These are phyloP conservation scores for Porites rus DNA, from an alignment of 92 coral and sea anemone species.

Conservation along the genomic window DNA sequence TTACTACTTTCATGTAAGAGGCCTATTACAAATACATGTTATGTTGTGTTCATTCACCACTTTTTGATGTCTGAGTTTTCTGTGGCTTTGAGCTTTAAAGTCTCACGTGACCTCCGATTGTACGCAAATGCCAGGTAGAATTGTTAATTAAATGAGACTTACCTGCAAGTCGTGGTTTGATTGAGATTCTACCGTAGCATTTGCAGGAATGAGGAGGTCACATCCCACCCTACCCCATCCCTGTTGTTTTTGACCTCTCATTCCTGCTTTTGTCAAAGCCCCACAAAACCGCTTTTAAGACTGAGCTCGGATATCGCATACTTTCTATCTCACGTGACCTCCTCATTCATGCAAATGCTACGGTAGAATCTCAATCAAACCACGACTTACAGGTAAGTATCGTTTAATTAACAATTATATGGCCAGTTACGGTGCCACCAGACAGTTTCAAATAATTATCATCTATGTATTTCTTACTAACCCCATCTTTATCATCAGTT, in stretches of 20 bases:
- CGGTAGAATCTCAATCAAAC: slow-evolving; percentile 78
- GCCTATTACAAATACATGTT: no score
- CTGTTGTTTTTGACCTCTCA: background rate
- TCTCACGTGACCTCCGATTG: slow-evolving; percentile 83
- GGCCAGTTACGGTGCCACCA: no score
- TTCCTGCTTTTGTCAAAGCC: slow-evolving; percentile 12
- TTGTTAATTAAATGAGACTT: slow-evolving; percentile 60
- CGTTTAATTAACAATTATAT: slow-evolving; percentile 27
- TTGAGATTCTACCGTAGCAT: slow-evolving; percentile 78
- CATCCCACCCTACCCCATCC: slow-evolving; percentile 44
- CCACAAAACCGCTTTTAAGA: slow-evolving; percentile 35
- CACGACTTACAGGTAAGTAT: slow-evolving; percentile 62
- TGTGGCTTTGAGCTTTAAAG: slow-evolving; percentile 67
- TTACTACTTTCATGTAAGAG: no score
- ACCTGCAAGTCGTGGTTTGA: background rate
- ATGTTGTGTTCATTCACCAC: no score
- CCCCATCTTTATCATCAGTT: no score
- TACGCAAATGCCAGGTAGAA: slow-evolving; percentile 80
- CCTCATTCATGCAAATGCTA: slow-evolving; percentile 68
- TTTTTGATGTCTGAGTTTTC: background rate
- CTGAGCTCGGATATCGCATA: slow-evolving; percentile 49
- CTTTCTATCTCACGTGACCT: slow-evolving; percentile 81
- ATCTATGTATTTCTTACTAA: no score
- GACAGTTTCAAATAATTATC: no score
- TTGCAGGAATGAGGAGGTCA: slow-evolving; percentile 73